Conservation (phyloP, 2,113 vertebrate genomes). For the Sporophila hypoxantha region DNA sequence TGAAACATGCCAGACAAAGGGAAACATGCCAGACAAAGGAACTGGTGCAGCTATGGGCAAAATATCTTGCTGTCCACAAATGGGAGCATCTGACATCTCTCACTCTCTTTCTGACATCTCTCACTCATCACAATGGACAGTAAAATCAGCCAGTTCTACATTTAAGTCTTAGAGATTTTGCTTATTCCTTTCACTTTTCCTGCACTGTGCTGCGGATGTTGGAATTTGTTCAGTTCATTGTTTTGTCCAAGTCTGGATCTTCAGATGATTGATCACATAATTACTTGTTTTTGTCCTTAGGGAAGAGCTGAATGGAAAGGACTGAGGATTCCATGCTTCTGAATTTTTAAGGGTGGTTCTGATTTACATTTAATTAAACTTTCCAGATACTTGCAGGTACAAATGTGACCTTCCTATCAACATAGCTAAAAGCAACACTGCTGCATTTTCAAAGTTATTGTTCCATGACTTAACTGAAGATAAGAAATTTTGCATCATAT, state of each 20-base stretch:
- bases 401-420: background rate
- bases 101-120: background rate
- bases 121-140: background rate
- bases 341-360: background rate
- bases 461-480: background rate
- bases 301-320: background rate
- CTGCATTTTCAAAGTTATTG: background rate
- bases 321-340: background rate
- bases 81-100: background rate
- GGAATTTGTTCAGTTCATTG: background rate
- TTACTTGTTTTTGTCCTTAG: background rate
- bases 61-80: background rate
- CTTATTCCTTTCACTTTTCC: background rate
- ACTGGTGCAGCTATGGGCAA: background rate
- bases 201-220: background rate
- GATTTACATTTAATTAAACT: background rate
- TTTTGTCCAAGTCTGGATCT: background rate
- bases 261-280: background rate
- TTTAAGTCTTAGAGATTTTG: background rate
- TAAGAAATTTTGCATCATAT: background rate
- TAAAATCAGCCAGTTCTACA: background rate
- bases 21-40: background rate
- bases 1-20: background rate
- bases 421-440: background rate
- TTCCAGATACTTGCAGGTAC: background rate